Percentiles rank a stretch among this genome's conserved stretches.
phyloP scores from a whole-genome alignment of 92 coral and sea anemone species.

The Isaurus tuberculatus region DNA sequence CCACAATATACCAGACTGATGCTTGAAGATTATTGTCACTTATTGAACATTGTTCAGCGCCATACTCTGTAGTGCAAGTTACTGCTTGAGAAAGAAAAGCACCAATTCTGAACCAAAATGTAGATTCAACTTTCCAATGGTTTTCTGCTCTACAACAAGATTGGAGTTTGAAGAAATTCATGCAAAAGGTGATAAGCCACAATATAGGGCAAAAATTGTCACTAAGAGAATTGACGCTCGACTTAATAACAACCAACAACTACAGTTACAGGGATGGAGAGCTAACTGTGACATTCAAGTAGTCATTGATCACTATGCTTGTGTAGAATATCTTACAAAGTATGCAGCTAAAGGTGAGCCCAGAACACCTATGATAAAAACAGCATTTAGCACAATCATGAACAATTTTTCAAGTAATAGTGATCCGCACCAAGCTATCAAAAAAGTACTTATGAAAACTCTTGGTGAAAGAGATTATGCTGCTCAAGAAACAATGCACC shows the following conservation, averaged over 20 bases:
- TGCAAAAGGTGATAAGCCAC: background rate
- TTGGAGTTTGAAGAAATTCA: too few species aligned
- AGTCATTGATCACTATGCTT: background rate
- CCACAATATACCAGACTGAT: conserved; percentile 70
- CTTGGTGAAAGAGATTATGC: too few species aligned
- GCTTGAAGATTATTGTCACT: conserved; percentile 69
- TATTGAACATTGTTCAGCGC: conserved; percentile 77
- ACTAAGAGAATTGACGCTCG: background rate
- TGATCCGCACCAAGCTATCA: too few species aligned
- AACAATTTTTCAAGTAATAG: too few species aligned
- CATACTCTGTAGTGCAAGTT: conserved; percentile 81
- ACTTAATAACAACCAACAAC: background rate
- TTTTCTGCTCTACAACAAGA: background rate
- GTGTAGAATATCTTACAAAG: background rate
- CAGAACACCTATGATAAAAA: background rate
- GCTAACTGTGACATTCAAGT: background rate
- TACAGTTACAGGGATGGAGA: background rate
- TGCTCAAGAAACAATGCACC: too few species aligned
- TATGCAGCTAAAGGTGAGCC: background rate
- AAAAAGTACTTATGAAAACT: too few species aligned
- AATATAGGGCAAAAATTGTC: background rate
- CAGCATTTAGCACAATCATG: too few species aligned
- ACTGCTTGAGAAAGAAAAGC: conserved; percentile 70
- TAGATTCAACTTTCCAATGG: conserved; percentile 78
- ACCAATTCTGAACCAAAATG: conserved; percentile 73